Base-by-base conservation (phyloP, 2,113 vertebrate species). In the Malurus cyaneus region DNA sequence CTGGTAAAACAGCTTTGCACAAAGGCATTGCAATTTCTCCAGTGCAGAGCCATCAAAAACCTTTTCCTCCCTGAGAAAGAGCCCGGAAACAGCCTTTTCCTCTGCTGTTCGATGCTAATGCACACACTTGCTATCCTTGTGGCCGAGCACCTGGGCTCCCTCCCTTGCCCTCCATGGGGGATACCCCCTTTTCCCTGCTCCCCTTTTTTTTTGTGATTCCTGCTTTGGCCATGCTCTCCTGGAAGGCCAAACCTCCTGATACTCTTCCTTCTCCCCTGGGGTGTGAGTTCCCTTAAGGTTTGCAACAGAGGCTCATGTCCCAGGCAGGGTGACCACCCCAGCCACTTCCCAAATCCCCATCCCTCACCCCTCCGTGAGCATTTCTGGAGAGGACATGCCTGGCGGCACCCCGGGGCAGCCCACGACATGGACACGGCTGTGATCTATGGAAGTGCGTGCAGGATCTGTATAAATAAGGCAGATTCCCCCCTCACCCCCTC, bases 381-480 rank as follows among this genome's bases (percentile, higher is more conserved):
- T 79, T 92, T 80, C 92, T 50, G 83, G 85, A 62, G 49, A 69
- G 70, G 95, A 72, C 3, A 9, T 54, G 74, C 64, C 64, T 21
- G 2, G 80, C 1, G 0, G 74, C 92, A 82, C 89, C 94, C 57
- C 0, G 2, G 88, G 93, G 88, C 89, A 72, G 67, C 5, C 6
- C 23, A 8, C 31, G 20, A 94, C 96, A 95, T 8, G 83, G 93
- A 50, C 24, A 11, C 3, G 9, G 92, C 88, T 87, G 83, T 96
- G 97, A 96, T 94, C 97, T 94, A 88, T 65, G 72, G 92, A 96
- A 95, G 54, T 4, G 7, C 0, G 16, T 77, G 86, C 2, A 60
- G 88, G 76, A 96, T 94, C 96, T 94, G 67, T 94, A 97, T 94
- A 96, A 95, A 97, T 96, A 96, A 97, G 87, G 78, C 87, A 77